Conservation (phyloP, 2,888 invertebrate genomes). For the Miltochrista miniata region DNA sequence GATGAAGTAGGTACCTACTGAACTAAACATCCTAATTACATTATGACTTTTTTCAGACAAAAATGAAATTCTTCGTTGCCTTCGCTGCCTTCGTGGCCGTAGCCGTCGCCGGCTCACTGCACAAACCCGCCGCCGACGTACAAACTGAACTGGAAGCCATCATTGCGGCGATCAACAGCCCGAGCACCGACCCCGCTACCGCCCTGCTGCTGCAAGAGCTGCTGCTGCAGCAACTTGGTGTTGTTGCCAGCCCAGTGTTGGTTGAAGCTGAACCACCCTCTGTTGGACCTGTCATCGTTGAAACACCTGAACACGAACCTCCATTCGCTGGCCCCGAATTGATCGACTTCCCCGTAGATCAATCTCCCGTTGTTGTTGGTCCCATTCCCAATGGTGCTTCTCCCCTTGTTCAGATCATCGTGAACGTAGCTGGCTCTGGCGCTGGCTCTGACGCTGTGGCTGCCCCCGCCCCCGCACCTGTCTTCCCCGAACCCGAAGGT, state of each 20-base stretch:
- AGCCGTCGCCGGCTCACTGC: slow-evolving; percentile 42
- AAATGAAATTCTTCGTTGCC: slow-evolving; percentile 62
- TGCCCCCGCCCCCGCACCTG: too few species aligned
- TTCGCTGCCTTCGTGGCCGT: slow-evolving; percentile 54
- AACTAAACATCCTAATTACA: too few species aligned
- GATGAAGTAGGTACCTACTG: too few species aligned
- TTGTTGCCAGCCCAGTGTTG: slow-evolving; percentile 12
- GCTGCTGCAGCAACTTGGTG: slow-evolving; percentile 27
- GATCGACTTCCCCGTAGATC: slow-evolving; percentile 5
- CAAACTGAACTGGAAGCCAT: slow-evolving; percentile 43
- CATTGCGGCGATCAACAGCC: slow-evolving; percentile 57
- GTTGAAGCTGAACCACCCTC: slow-evolving; percentile 3
- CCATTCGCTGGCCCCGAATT: slow-evolving; percentile 5
- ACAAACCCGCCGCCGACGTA: slow-evolving; percentile 32
- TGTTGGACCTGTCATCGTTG: slow-evolving; percentile 32
- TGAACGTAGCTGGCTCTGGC: slow-evolving; percentile 35
- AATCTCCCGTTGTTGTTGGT: not conserved
- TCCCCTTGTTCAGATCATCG: slow-evolving; percentile 45
- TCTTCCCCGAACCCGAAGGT: slow-evolving; percentile 2
- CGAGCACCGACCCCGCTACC: slow-evolving; percentile 58
- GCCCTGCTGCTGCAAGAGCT: slow-evolving; percentile 48
- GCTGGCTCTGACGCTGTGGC: too few species aligned
- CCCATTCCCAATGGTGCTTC: slow-evolving; percentile 3
- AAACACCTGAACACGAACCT: slow-evolving; percentile 16
- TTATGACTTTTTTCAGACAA: slow-evolving; percentile 4